These are phyloP conservation scores for Cerceris rybyensis DNA, from an alignment of 2,888 invertebrate genomes.

Conservation along the genomic window DNA sequence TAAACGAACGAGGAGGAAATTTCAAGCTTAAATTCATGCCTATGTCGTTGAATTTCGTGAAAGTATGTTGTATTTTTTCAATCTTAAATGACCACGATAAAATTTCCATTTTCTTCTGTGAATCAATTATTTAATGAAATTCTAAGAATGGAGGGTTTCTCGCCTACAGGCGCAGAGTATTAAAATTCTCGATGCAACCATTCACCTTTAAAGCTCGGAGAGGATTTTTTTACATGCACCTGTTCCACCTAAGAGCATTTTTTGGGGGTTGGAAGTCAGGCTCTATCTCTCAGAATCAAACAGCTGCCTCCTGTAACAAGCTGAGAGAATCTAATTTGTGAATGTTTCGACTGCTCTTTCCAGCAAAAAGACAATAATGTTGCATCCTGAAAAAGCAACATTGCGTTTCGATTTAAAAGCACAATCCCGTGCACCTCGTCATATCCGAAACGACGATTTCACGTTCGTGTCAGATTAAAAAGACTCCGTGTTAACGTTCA, in stretches of 20 bases:
- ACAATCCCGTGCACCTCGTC: no score
- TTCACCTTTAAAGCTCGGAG: slow-evolving; percentile 50
- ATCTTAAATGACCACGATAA: no score
- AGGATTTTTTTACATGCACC: slow-evolving; percentile 64
- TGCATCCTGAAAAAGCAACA: background rate
- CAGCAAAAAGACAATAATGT: background rate
- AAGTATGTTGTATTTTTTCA: no score
- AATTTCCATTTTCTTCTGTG: background rate
- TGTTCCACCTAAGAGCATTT: slow-evolving; percentile 62
- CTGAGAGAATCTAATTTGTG: slow-evolving; percentile 48
- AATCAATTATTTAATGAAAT: slow-evolving; percentile 11
- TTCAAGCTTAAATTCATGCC: background rate
- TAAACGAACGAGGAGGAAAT: slow-evolving; percentile 6
- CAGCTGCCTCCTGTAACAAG: slow-evolving; percentile 65
- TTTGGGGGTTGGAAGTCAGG: slow-evolving; percentile 58
- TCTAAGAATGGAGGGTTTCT: slow-evolving; percentile 7
- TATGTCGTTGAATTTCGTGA: background rate
- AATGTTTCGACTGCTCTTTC: slow-evolving; percentile 17
- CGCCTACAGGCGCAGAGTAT: slow-evolving; percentile 10
- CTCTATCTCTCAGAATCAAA: slow-evolving; percentile 63
- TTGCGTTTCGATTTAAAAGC: background rate
- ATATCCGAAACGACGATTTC: no score
- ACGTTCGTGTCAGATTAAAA: no score
- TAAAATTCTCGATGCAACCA: slow-evolving; percentile 37
- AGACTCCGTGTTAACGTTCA: no score